Conservation (phyloP, 1,140 invertebrate species). For the Bombus huntii region DNA sequence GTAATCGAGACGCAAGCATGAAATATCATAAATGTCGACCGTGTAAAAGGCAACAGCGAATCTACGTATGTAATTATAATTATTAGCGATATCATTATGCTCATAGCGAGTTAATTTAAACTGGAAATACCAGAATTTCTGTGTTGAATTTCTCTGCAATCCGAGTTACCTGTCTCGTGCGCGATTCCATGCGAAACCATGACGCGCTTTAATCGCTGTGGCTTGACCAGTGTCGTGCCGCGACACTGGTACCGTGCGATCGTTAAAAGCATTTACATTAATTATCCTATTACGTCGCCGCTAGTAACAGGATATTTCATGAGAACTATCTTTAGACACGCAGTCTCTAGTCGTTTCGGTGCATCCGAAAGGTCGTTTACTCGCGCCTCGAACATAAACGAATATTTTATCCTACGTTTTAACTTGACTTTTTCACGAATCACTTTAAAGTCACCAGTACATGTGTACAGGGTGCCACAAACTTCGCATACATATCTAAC, state of each 20-base stretch:
- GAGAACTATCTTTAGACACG: constrained; percentile 9
- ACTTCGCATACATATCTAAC: neutral
- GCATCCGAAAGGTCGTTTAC: neutral
- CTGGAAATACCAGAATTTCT: neutral
- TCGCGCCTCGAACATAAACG: neutral
- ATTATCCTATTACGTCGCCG: constrained; percentile 43
- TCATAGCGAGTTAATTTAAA: neutral
- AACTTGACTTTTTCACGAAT: neutral
- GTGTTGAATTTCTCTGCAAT: neutral
- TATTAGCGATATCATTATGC: neutral
- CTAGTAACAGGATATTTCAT: constrained; percentile 25
- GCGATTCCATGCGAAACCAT: constrained; percentile 33
- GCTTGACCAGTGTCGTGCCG: neutral
- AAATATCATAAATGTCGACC: neutral
- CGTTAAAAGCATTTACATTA: constrained; percentile 51
- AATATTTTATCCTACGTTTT: neutral
- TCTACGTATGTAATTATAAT: neutral
- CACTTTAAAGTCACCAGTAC: neutral
- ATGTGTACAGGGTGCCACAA: neutral
- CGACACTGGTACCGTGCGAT: constrained; percentile 1
- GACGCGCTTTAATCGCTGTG: constrained; percentile 40
- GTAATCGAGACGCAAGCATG: neutral
- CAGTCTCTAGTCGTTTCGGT: neutral
- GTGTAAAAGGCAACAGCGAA: neutral
- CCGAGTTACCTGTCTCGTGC: neutral